Evolutionary conservation across 2,888 invertebrate species (phyloP).

Genomic region (Acrobasis consociella): DNA sequence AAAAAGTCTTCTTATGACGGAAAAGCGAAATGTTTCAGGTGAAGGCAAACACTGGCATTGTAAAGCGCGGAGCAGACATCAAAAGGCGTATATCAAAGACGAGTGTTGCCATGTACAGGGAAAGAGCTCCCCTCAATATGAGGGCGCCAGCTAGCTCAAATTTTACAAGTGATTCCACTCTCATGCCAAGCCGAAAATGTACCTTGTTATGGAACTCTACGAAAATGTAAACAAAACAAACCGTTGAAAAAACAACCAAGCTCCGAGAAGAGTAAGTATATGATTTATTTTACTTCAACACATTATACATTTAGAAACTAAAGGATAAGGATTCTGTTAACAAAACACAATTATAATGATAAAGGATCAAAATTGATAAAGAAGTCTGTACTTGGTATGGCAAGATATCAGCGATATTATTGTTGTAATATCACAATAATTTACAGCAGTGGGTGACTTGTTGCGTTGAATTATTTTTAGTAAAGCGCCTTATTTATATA

Average conservation of each 20-base stretch:
- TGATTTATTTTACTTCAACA: not conserved
- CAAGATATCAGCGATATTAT: no score
- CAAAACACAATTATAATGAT: no score
- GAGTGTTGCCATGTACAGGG: constrained; percentile 60
- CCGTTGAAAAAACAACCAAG: not conserved
- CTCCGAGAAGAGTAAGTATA: not conserved
- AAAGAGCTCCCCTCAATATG: constrained; percentile 58
- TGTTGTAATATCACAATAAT: no score
- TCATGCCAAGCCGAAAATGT: constrained; percentile 20
- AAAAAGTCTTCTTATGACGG: constrained; percentile 56
- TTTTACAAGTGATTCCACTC: constrained; percentile 49
- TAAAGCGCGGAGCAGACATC: constrained; percentile 67
- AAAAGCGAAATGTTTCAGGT: constrained; percentile 61
- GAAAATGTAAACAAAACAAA: not conserved
- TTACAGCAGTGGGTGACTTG: no score
- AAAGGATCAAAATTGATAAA: no score
- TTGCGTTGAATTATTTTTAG: no score
- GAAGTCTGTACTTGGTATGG: no score
- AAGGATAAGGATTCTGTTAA: no score
- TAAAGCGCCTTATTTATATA: no score
- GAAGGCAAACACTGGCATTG: constrained; percentile 68
- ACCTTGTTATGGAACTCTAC: constrained; percentile 26
- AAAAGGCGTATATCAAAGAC: constrained; percentile 76
- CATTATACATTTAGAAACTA: no score
- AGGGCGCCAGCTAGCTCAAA: constrained; percentile 63